Evolutionary conservation across 1,140 invertebrate genomes (phyloP), one percentile per base, ranked within the genome.

Genomic region (Babylonia areolata): DNA sequence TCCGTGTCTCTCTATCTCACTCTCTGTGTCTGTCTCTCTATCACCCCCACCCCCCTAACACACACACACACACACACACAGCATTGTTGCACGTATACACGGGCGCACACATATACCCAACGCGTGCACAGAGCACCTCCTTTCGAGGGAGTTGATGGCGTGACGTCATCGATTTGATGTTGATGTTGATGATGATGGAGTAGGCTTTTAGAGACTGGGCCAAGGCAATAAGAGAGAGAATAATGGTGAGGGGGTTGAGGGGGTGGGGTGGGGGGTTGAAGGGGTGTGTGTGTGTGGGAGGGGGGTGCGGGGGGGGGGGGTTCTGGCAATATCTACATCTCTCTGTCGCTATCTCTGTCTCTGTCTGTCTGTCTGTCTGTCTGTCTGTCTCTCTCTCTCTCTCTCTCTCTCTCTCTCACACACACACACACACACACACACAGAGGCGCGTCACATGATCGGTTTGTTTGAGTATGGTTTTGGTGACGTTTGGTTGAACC

Each of bases 401-500:
- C 20, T 23, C 58, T 64, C 58, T 23, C 58, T 23, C 20, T 23
- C 58, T 3, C 69, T 17, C 69, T 9, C 69, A 73, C 69, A 73
- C 69, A 73, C 69, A 73, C 69, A 73, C 69, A 73, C 69, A 35
- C 69, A 73, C 69, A 35, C 69, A 73, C 33, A 35, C 69, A 35
- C 69, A 35, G 28, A 35, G 28, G 17, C 69, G 17, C 58, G 23
- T n/a, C n/a, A n/a, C n/a, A n/a, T n/a, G n/a, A n/a, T n/a, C n/a
- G n/a, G n/a, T n/a, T n/a, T n/a, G n/a, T n/a, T n/a, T n/a, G n/a
- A n/a, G n/a, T n/a, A n/a, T n/a, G n/a, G n/a, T n/a, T n/a, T n/a
- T n/a, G n/a, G n/a, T n/a, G n/a, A n/a, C n/a, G n/a, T n/a, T n/a
- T n/a, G n/a, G n/a, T n/a, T n/a, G n/a, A n/a, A n/a, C n/a, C n/a